Percentiles rank a stretch among this genome's conserved stretches.
phyloP scores from a whole-genome alignment of 2,113 vertebrate species.

The Pholis gunnellus region DNA sequence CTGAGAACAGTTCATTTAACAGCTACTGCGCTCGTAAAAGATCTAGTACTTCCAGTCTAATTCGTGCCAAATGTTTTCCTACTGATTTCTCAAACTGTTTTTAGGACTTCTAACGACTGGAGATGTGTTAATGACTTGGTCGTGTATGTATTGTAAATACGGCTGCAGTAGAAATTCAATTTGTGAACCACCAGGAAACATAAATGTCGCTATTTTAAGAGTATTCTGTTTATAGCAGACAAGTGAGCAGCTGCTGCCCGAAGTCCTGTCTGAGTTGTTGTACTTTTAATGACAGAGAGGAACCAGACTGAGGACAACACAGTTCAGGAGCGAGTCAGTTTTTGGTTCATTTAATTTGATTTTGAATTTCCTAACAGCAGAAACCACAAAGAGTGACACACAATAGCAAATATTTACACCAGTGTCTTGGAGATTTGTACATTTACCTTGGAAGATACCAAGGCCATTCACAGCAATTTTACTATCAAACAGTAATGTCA shows the following conservation, averaged over 20 bases:
- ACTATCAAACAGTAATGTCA: background rate
- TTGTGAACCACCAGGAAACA: conserved; percentile 34
- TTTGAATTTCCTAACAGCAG: background rate
- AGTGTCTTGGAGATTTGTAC: conserved; percentile 41
- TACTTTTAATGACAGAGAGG: background rate
- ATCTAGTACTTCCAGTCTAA: background rate
- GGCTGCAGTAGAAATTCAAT: background rate
- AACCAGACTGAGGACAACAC: background rate
- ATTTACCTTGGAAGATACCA: conserved; percentile 14
- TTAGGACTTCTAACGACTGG: background rate
- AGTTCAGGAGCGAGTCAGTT: background rate
- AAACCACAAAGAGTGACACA: conserved; percentile 40
- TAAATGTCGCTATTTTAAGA: conserved; percentile 49
- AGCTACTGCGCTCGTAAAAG: conserved; percentile 34
- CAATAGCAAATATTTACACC: conserved; percentile 66
- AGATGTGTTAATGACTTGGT: conserved; percentile 21
- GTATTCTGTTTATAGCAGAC: conserved; percentile 17
- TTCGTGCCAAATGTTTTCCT: background rate
- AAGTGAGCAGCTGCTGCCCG: conserved; percentile 23
- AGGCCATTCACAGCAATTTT: conserved; percentile 41
- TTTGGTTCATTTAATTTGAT: conserved; percentile 28
- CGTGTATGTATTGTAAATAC: conserved; percentile 24
- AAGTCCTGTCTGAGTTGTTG: conserved; percentile 20
- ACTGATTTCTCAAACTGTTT: background rate
- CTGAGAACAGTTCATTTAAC: conserved; percentile 30